Evolutionary conservation across 2,113 vertebrate genomes (phyloP), one percentile per base, ranked within the genome.

Genomic region (Leucopternis melanops): DNA sequence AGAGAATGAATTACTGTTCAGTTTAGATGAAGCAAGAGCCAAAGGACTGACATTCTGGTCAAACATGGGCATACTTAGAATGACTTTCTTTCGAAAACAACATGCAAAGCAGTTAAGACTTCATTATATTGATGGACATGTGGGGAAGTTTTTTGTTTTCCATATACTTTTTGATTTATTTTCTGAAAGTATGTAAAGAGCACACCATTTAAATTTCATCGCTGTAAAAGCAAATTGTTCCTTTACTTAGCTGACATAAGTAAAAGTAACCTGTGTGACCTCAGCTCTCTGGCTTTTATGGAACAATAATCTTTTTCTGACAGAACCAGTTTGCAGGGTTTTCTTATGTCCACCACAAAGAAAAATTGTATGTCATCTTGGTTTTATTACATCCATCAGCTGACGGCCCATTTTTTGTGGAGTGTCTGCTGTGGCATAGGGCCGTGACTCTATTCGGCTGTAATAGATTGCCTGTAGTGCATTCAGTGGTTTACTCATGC

Each of bases 301-400:
- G 85, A 95, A 89, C 84, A 97, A 92, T 91, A 94, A 96, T 89
- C 1, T 81, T 95, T 96, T 97, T 89, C 74, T 96, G 89, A 94
- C 75, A 95, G 73, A 87, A 91, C 44, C 67, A 66, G 86, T 96
- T 95, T 95, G 42, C 66, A 82, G 82, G 57, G 75, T 95, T 97
- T 96, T 97, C 73, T 47, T 79, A 75, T 63, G 85, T 96, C 93
- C 81, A 92, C 78, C 90, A 93, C 63, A 90, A 93, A 96, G 93
- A 96, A 96, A 96, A 96, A 96, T 93, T 87, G 88, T 88, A 55
- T 95, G 79, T 94, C 92, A 94, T 94, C 86, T 97, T 9, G 26
- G 54, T 95, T 97, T 94, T 94, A 93, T 96, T 95, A 69, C 82
- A 95, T 96, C 95, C 92, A 93, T 97, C 91, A 95, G 74, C 90